A percentile compares a stretch with the other conserved stretches of the same genome.
Conservation (phyloP, 2,113 vertebrate genomes). For the Apus apus region DNA sequence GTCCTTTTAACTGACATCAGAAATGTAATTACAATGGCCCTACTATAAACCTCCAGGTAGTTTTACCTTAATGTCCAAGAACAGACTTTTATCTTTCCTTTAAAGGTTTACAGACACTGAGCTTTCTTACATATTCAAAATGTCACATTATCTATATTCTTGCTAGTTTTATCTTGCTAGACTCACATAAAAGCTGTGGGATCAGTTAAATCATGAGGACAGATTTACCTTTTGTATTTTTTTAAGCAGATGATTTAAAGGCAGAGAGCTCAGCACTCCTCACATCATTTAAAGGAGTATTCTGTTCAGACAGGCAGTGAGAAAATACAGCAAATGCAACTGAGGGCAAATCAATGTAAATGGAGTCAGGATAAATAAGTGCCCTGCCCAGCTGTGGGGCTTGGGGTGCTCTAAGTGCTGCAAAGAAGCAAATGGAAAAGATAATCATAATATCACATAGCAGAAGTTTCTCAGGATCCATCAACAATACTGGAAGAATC, state of each 20-base stretch:
- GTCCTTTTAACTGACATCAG: background rate
- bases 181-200: background rate
- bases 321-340: background rate
- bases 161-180: background rate
- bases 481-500: background rate
- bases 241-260: background rate
- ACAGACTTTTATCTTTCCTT: constrained; percentile 2
- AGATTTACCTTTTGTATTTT: background rate
- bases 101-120: background rate
- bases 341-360: background rate
- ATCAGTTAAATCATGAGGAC: background rate
- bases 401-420: background rate
- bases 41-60: background rate
- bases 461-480: background rate
- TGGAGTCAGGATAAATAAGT: background rate
- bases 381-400: background rate
- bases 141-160: background rate
- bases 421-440: background rate
- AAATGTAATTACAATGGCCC: background rate
- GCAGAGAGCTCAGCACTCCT: background rate
- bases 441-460: too few species aligned
- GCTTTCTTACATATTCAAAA: background rate
- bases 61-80: background rate
- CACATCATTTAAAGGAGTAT: background rate
- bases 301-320: background rate